These are phyloP conservation scores for Cordylochernes scorpioides DNA, from an alignment of 2,888 invertebrate genomes.

Conservation along the genomic window DNA sequence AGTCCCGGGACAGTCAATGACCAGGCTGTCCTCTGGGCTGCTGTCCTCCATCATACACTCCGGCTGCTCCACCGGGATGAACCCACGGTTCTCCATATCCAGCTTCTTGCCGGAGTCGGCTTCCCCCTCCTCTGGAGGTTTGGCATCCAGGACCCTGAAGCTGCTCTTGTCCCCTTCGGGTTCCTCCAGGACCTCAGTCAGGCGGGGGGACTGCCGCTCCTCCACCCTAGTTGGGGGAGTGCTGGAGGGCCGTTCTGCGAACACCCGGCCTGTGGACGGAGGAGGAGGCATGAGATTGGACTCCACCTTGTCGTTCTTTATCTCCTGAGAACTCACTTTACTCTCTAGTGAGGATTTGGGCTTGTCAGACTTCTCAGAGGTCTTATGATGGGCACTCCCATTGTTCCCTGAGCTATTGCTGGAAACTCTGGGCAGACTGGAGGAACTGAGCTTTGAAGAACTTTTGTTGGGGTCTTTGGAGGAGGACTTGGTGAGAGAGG, in stretches of 20 bases:
- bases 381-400: constrained; percentile 4
- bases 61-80: constrained; percentile 5
- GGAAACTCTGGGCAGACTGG: constrained; percentile 6
- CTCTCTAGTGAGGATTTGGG: constrained; percentile 2
- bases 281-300: constrained; percentile 10
- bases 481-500: constrained; percentile 2
- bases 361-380: constrained; percentile 7
- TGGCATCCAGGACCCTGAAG: constrained; percentile 6
- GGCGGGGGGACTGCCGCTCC: constrained; percentile 9
- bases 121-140: too few relatives aligned
- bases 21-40: constrained; percentile 21
- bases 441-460: constrained; percentile 5
- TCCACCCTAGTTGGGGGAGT: constrained; percentile 7
- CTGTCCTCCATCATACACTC: constrained; percentile 14
- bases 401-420: constrained; percentile 7
- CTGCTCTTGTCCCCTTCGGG: constrained; percentile 7
- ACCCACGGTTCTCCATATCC: constrained; percentile 5
- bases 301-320: constrained; percentile 6
- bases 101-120: constrained; percentile 9
- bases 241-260: constrained; percentile 3
- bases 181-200: constrained; percentile 7
- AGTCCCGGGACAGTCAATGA: constrained; percentile 21
- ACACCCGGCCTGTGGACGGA: constrained; percentile 1
- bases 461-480: constrained; percentile 7
- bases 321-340: constrained; percentile 4